Conservation (phyloP, 1,140 invertebrate genomes). For the Drosophila sulfurigaster region DNA sequence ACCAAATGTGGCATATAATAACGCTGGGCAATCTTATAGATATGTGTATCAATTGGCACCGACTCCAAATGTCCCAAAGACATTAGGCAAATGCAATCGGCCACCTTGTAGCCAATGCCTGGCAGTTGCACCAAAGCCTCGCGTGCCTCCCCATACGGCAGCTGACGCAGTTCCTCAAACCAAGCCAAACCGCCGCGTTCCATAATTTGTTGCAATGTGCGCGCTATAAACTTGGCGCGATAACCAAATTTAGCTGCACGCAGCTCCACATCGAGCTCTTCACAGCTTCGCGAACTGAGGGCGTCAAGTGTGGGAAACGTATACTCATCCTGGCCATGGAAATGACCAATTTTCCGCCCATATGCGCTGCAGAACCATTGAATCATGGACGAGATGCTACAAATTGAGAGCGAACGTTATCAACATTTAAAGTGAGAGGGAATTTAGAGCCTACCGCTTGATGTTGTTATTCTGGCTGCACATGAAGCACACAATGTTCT, state of each 20-base stretch:
- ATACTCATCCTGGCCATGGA: constrained; percentile 90
- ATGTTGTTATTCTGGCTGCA: constrained; percentile 99
- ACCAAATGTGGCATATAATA: constrained; percentile 93
- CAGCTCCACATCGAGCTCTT: constrained; percentile 89
- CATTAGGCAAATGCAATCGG: constrained; percentile 99
- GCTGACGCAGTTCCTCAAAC: constrained; percentile 89
- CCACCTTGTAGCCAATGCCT: constrained; percentile 97
- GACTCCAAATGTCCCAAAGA: constrained; percentile 95
- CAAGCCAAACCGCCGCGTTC: constrained; percentile 89
- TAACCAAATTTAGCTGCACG: constrained; percentile 95
- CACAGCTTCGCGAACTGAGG: constrained; percentile 7
- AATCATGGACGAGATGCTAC: constrained; percentile 95
- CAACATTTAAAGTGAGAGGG: too few relatives aligned
- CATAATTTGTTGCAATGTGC: constrained; percentile 89
- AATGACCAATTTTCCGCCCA: constrained; percentile 90
- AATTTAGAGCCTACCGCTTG: constrained; percentile 87
- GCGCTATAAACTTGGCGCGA: constrained; percentile 93
- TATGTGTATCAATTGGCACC: constrained; percentile 98
- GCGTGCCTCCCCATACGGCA: constrained; percentile 91
- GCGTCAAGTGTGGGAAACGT: constrained; percentile 91
- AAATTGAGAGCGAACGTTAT: too few relatives aligned
- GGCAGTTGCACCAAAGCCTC: constrained; percentile 90
- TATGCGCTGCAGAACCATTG: constrained; percentile 94
- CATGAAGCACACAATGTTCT: constrained; percentile 98
- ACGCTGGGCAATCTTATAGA: constrained; percentile 94